Conservation (phyloP, 2,888 invertebrate species). For the Xanthorhoe designata region DNA sequence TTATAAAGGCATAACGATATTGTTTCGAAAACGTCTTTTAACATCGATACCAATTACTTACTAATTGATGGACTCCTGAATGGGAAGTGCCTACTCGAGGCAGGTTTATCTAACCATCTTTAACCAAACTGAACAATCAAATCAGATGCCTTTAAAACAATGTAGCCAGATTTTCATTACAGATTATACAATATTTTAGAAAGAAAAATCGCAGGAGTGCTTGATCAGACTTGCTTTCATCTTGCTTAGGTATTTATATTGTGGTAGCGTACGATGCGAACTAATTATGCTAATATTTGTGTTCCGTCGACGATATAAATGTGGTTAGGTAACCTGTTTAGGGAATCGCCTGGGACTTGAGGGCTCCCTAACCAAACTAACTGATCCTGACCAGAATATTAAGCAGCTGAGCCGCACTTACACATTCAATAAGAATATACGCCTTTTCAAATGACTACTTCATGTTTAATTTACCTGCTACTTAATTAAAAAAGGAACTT, state of each 20-base stretch:
- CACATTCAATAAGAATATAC: slow-evolving; percentile 70
- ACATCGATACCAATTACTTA: slow-evolving; percentile 26
- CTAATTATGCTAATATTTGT: slow-evolving; percentile 81
- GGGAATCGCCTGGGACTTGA: slow-evolving; percentile 75
- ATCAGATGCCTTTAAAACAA: slow-evolving; percentile 4
- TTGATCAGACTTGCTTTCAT: slow-evolving; percentile 55
- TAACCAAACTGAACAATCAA: slow-evolving; percentile 23
- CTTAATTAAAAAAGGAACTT: neutral
- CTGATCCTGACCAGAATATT: slow-evolving; percentile 73
- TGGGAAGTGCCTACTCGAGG: slow-evolving; percentile 17
- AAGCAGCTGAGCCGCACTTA: slow-evolving; percentile 59
- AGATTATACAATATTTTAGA: slow-evolving; percentile 33
- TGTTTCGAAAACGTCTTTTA: slow-evolving; percentile 16
- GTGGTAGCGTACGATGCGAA: slow-evolving; percentile 61
- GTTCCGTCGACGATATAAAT: slow-evolving; percentile 75
- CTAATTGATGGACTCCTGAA: slow-evolving; percentile 31
- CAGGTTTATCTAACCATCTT: slow-evolving; percentile 8
- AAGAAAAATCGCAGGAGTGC: slow-evolving; percentile 47
- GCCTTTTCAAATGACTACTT: slow-evolving; percentile 19
- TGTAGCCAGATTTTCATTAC: slow-evolving; percentile 27
- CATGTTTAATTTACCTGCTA: slow-evolving; percentile 1
- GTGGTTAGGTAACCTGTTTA: slow-evolving; percentile 80
- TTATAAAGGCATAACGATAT: slow-evolving; percentile 23
- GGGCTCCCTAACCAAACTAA: slow-evolving; percentile 75
- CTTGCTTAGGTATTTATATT: slow-evolving; percentile 60